phyloP scores from a whole-genome alignment of 1,140 invertebrate species.

The Camponotus floridanus region DNA sequence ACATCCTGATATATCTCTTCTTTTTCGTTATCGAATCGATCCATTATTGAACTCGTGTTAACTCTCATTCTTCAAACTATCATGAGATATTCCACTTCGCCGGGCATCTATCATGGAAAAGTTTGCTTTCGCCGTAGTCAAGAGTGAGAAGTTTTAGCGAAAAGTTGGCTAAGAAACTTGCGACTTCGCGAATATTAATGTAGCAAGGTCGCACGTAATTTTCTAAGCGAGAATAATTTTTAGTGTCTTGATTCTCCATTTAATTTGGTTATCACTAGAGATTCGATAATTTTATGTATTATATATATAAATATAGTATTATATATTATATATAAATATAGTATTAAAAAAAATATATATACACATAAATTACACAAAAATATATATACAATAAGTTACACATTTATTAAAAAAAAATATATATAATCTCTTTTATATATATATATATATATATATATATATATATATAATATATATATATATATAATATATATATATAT shows the following conservation, averaged over 20 bases:
- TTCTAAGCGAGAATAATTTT: not conserved
- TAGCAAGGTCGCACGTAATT: slow-evolving; percentile 14
- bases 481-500: too few relatives aligned
- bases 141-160: slow-evolving; percentile 40
- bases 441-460: too few relatives aligned
- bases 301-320: too few relatives aligned
- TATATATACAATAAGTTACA: too few relatives aligned
- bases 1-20: not conserved
- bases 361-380: too few relatives aligned
- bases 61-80: slow-evolving; percentile 38
- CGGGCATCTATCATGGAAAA: slow-evolving; percentile 36
- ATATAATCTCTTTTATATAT: too few relatives aligned
- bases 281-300: not conserved
- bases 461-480: too few relatives aligned
- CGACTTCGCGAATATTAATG: slow-evolving; percentile 40
- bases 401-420: too few relatives aligned
- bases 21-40: slow-evolving; percentile 35
- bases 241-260: slow-evolving; percentile 14
- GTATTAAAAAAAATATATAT: too few relatives aligned
- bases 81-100: slow-evolving; percentile 15
- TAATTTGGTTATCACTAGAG: slow-evolving; percentile 14
- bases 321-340: too few relatives aligned
- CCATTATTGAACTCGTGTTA: slow-evolving; percentile 3
- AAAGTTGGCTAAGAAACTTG: slow-evolving; percentile 38
- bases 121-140: slow-evolving; percentile 4